Conservation (phyloP, 2,888 invertebrate species). For the Clunio marinus region DNA sequence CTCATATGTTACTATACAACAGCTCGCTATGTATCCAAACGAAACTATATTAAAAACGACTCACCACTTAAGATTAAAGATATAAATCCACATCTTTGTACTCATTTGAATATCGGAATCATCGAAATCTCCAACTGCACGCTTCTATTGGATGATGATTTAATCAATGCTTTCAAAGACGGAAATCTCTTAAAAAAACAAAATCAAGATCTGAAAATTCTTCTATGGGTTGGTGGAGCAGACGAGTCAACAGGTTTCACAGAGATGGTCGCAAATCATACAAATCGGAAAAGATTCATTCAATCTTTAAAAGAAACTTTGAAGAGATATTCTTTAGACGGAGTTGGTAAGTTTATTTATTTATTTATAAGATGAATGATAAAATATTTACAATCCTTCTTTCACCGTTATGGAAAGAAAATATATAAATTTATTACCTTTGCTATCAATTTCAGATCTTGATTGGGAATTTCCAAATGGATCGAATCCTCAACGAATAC, state of each 20-base stretch:
- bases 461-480: conserved; percentile 86
- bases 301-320: conserved; percentile 52
- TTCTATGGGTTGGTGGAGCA: conserved; percentile 66
- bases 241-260: conserved; percentile 59
- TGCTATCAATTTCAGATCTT: conserved; percentile 57
- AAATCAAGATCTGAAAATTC: conserved; percentile 67
- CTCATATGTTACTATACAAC: conserved; percentile 68
- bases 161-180: conserved; percentile 47
- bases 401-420: conserved; percentile 61
- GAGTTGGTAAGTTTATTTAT: conserved; percentile 43
- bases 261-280: conserved; percentile 67
- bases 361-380: conserved; percentile 47
- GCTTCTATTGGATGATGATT: conserved; percentile 54
- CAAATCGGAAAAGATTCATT: conserved; percentile 62
- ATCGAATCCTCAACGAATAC: conserved; percentile 59
- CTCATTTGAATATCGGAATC: conserved; percentile 78
- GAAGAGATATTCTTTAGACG: conserved; percentile 47
- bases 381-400: too few relatives aligned
- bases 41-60: conserved; percentile 2
- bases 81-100: conserved; percentile 70
- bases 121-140: conserved; percentile 60
- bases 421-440: too few relatives aligned
- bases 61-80: conserved; percentile 41
- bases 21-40: conserved; percentile 47
- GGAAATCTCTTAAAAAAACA: conserved; percentile 53